Evolutionary conservation across 2,113 vertebrate species (phyloP).

Genomic region (Aspidoscelis tigris): DNA sequence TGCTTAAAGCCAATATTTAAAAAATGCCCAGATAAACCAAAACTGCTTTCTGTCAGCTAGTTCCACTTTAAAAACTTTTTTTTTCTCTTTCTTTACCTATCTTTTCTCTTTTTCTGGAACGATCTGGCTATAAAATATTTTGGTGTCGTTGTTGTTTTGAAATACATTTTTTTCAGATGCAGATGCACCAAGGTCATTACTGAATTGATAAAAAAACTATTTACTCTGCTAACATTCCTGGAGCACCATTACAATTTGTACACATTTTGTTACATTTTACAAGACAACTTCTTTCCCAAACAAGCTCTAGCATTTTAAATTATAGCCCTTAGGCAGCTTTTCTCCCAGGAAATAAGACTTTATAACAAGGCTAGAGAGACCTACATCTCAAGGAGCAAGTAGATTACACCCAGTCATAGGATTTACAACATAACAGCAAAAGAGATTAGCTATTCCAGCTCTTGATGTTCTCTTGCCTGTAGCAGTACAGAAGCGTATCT

Average conservation of each 20-base stretch:
- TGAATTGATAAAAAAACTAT: constrained; percentile 42
- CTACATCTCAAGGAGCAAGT: constrained; percentile 33
- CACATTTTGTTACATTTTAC: constrained; percentile 29
- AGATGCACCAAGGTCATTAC: background rate
- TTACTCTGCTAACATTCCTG: constrained; percentile 46
- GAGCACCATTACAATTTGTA: constrained; percentile 12
- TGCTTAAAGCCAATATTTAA: background rate
- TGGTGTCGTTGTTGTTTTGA: constrained; percentile 16
- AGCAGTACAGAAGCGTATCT: constrained; percentile 27
- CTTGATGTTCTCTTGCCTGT: constrained; percentile 26
- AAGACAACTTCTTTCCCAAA: constrained; percentile 35
- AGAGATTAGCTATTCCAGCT: constrained; percentile 8
- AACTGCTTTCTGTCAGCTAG: background rate
- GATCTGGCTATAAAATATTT: constrained; percentile 33
- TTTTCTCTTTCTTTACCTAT: background rate
- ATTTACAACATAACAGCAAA: constrained; percentile 3
- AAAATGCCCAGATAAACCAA: background rate
- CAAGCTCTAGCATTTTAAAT: constrained; percentile 18
- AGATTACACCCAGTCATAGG: constrained; percentile 16
- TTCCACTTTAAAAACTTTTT: background rate
- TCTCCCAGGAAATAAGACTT: constrained; percentile 39
- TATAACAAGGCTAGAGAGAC: constrained; percentile 22
- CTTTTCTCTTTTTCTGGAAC: background rate
- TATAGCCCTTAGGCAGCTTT: background rate
- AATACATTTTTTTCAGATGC: constrained; percentile 34